A percentile compares a stretch with the other conserved stretches of the same genome.
Conservation (phyloP, 2,797 vertebrate genomes). For the Muraenolepis orangiensis region DNA sequence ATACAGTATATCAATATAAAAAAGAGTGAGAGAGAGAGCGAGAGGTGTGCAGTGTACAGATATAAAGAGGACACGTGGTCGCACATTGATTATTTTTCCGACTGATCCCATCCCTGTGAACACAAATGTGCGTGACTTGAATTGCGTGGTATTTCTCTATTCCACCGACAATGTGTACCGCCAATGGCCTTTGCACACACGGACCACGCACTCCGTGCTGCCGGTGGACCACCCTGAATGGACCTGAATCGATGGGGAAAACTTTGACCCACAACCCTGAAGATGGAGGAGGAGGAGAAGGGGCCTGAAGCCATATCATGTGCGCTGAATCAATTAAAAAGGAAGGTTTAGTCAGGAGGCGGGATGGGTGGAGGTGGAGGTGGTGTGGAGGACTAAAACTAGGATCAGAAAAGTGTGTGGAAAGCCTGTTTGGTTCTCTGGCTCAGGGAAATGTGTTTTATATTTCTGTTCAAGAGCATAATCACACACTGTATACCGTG, state of each 20-base stretch:
- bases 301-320: not conserved
- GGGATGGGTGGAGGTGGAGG: not conserved
- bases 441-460: not conserved
- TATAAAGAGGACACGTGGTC: no score
- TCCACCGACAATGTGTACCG: not conserved
- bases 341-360: slow-evolving; percentile 11
- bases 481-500: slow-evolving; percentile 18
- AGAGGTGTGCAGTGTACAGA: no score
- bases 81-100: slow-evolving; percentile 1
- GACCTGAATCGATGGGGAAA: not conserved
- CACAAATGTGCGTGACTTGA: not conserved
- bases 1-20: no score
- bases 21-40: no score
- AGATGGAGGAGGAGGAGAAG: not conserved
- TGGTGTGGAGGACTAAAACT: not conserved
- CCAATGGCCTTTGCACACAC: not conserved
- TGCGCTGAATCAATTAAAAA: slow-evolving; percentile 42
- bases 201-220: not conserved
- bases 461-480: not conserved
- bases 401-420: not conserved
- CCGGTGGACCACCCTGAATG: not conserved
- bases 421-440: not conserved
- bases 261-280: not conserved
- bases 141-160: not conserved
- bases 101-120: no score